Conservation (phyloP, 2,113 vertebrate species). For the Columba livia region DNA sequence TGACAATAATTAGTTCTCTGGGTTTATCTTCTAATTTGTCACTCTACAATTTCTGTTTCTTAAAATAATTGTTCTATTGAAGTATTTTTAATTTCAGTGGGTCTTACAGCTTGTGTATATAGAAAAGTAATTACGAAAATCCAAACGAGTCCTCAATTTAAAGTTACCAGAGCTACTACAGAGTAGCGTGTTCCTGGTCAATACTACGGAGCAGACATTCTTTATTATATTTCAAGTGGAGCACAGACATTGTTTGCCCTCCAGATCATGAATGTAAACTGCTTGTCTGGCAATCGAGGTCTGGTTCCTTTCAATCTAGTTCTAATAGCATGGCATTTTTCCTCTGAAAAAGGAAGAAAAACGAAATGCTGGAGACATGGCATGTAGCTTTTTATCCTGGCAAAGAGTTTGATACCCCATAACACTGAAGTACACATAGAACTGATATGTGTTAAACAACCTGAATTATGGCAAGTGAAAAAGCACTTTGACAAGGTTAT, state of each 20-base stretch:
- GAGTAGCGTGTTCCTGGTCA: background rate
- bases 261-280: background rate
- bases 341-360: background rate
- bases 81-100: background rate
- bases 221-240: background rate
- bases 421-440: background rate
- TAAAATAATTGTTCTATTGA: background rate
- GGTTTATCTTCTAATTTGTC: constrained; percentile 21
- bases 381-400: background rate
- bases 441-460: background rate
- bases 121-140: background rate
- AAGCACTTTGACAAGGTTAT: background rate
- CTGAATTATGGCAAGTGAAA: background rate
- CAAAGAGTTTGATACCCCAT: background rate
- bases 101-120: background rate
- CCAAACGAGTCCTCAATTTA: background rate
- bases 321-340: background rate
- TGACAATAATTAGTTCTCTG: background rate
- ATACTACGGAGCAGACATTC: background rate
- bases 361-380: background rate
- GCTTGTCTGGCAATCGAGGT: background rate
- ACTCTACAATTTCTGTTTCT: constrained; percentile 3
- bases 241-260: background rate
- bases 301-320: background rate
- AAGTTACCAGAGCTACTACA: background rate